Evolutionary conservation across 2,797 vertebrate genomes (phyloP), one percentile per base, ranked within the genome.

Genomic region (Macropodus opercularis): DNA sequence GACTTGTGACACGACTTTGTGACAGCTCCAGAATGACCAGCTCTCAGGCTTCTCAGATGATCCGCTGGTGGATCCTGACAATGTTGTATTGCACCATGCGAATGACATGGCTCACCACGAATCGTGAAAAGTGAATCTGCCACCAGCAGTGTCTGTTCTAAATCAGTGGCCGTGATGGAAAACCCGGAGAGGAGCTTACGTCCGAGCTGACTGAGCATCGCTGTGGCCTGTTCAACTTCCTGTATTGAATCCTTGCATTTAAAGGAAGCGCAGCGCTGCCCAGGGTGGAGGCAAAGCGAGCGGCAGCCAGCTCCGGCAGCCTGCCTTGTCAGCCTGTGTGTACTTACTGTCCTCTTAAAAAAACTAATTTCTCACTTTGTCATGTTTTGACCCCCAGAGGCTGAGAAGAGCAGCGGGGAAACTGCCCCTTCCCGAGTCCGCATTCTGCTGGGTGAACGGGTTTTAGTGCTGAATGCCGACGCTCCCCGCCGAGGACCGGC

Each of bases 381-480:
- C 69, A 74, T 61, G 35, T 44, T 46, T 57, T 80, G 36, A 40
- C 69, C 36, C 11, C 17, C 15, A 1, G 40, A 78, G 69, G 78
- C 27, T 31, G 31, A 61, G 72, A 71, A 24, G 39, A 72, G 54
- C 68, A 61, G 75, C 59, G 64, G 55, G 59, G 69, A 69, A 77
- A 73, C 42, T 57, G 27, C 24, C 2, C 13, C 42, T 58, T 39
- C 58, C 24, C 43, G 46, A 54, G 65, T 1, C 22, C 18, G 44
- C 19, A 44, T 69, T 63, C 62, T 60, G 73, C 21, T 11, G 56
- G 34, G 54, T 22, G 60, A 77, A 70, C 34, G 26, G 67, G 52
- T 63, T 78, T 73, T 43, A 59, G 53, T 27, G 38, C 26, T 68
- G 49, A 69, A 35, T 3, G 8, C 19, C 31, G 24, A 70, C 61